Percentiles rank a stretch among this genome's conserved stretches.
Evolutionary conservation across 1,140 invertebrate species (phyloP).

Genomic region (Metaphire vulgaris): DNA sequence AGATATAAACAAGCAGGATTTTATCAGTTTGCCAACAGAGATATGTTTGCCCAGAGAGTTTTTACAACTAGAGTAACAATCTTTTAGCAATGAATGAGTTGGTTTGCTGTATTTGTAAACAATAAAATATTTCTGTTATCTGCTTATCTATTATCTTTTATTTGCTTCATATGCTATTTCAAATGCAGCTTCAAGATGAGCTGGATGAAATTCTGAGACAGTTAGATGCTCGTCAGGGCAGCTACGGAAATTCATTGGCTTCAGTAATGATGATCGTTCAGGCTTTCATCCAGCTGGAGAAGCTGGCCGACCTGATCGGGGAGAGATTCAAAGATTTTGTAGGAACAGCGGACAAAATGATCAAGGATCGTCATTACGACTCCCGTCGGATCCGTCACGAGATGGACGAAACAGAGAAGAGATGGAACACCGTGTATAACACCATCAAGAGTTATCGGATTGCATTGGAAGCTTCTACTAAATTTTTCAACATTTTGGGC

Average conservation of each 20-base stretch:
- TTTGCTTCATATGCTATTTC: background rate
- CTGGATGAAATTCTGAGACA: conserved; percentile 63
- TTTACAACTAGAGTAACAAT: no score
- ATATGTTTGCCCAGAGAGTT: no score
- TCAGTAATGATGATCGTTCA: conserved; percentile 63
- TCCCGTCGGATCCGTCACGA: conserved; percentile 59
- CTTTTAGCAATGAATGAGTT: no score
- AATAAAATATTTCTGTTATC: no score
- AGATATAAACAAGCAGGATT: no score
- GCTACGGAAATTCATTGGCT: conserved; percentile 66
- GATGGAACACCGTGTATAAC: conserved; percentile 66
- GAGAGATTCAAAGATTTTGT: conserved; percentile 66
- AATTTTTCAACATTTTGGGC: conserved; percentile 58
- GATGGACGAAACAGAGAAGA: conserved; percentile 61
- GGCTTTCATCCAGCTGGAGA: conserved; percentile 66
- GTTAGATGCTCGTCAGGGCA: conserved; percentile 59
- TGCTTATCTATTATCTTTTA: no score
- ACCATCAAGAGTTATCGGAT: conserved; percentile 63
- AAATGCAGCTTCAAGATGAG: conserved; percentile 63
- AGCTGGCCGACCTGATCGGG: conserved; percentile 58
- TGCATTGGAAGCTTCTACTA: conserved; percentile 56
- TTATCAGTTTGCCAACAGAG: no score
- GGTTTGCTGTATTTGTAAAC: no score
- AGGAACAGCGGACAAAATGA: conserved; percentile 62
- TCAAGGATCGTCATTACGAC: conserved; percentile 57